Evolutionary conservation across 2,113 vertebrate species (phyloP), one percentile per base, ranked within the genome.

Genomic region (Entomyzon cyanotis): DNA sequence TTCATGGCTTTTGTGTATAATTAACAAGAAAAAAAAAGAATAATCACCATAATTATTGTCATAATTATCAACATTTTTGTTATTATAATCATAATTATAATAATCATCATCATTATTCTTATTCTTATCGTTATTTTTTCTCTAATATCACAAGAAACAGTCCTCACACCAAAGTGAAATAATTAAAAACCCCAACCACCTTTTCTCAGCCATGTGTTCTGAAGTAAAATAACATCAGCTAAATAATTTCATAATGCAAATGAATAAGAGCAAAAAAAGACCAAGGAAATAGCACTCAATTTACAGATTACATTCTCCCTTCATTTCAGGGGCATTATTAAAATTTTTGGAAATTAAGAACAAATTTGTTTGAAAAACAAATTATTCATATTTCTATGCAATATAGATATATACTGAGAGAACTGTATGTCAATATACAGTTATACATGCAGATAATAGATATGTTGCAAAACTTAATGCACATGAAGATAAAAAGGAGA

Each of bases 241-340:
- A 44, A 81, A 70, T 35, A 37, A 74, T 22, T 44, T 27, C 33
- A 39, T 30, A 52, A 60, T 24, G 2, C 0, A 64, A 52, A 79
- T n/a, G 33, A 90, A 39, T 53, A 30, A 18, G 14, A 42, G 4
- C 12, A 1, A 0, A 15, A 15, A 65, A 1, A 50, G 11, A 4
- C 12, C 13, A 47, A 3, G 18, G 7, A 46, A 49, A 55, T 22
- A 9, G 0, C 1, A 7, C 15, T 15, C 41, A 17, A 30, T 46
- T 58, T 65, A 62, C 9, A 3, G 5, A 39, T 44, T 30, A 7
- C 1, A 1, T 14, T 85, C 4, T 53, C 10, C 17, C 2, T 77
- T 77, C 64, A n/a, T 59, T 67, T 87, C 10, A 47, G 33, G 17
- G 24, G 3, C 4, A 35, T 49, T 58, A 63, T 0, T 9, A 22